Percentiles rank a stretch among this genome's conserved stretches.
Evolutionary conservation across 2,797 vertebrate genomes (phyloP).

Genomic region (Rhinichthys osculus): DNA sequence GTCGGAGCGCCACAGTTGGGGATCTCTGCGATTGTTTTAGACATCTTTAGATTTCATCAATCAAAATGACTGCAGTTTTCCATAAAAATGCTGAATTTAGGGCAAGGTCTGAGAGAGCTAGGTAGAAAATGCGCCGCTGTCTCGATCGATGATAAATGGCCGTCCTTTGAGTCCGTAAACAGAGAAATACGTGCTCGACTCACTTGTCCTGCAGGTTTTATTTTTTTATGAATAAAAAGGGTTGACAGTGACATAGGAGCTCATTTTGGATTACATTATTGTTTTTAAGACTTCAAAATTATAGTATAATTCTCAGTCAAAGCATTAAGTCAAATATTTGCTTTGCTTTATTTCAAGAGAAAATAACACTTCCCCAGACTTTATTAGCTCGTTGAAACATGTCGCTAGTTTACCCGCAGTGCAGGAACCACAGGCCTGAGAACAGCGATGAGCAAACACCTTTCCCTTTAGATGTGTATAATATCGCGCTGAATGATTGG

Average conservation of each 20-base stretch:
- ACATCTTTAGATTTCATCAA: constrained; percentile 99
- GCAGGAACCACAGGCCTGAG: no score
- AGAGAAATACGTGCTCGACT: constrained; percentile 74
- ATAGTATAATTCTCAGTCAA: neutral
- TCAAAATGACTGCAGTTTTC: constrained; percentile 99
- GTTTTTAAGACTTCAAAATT: neutral
- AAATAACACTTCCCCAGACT: neutral
- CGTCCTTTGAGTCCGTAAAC: constrained; percentile 95
- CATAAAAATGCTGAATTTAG: constrained; percentile 99
- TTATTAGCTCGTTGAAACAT: no score
- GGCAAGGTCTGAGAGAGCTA: constrained; percentile 94
- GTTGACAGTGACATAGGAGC: constrained; percentile 40
- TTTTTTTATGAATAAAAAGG: constrained; percentile 54
- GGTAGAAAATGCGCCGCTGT: constrained; percentile 98
- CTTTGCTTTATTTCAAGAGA: neutral
- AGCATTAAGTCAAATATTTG: constrained; percentile 20
- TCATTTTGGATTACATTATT: constrained; percentile 36
- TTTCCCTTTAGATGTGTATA: no score
- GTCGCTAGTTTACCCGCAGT: neutral
- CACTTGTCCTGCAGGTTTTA: constrained; percentile 56
- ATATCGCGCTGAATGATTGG: no score
- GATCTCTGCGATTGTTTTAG: constrained; percentile 97
- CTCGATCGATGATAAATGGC: constrained; percentile 99
- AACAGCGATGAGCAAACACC: neutral
- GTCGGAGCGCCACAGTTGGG: constrained; percentile 98